Base-by-base conservation (phyloP, 2,888 invertebrate species). In the Ormyrus pomaceus region DNA sequence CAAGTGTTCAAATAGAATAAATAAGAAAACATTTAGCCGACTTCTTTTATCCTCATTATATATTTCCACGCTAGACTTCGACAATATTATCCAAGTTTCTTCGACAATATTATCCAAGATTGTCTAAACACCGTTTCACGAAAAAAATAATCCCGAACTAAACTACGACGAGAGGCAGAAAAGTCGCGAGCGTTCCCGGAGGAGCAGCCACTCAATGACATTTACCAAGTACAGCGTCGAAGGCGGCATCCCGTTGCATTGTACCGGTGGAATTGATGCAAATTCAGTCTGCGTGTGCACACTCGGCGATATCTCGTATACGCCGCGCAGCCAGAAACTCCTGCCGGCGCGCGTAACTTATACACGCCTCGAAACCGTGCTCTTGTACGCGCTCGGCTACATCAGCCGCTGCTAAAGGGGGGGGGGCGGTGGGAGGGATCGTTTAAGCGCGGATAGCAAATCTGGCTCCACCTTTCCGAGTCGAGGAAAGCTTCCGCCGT, bases 241-340 rank as follows among this genome's bases (percentile, higher is more conserved):
- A 19, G 61, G 11, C 58, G 5, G 13, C 58, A n/a, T 7, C 13
- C 13, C 13, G 6, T 58, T 59, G 4, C 13, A 19, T 34, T 34
- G 34, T 50, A 51, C 59, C 7, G 48, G 6, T n/a, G 8, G 48
- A 73, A 73, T 73, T 73, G 56, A 73, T 73, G 73, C 64, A 73
- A 73, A 73, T 73, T 64, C 64, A 9, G 8, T 6, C 8, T 51
- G 7, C 59, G 34, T 51, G 7, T 50, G 34, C n/a, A 9, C 71
- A n/a, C 34, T 45, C 9, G 45, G 55, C 72, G 53, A 62, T 62
- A 64, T 64, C 46, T 59, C 61, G 53, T 56, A n/a, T 56, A n/a
- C 13, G 34, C 34, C 34, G 4, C 34, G 34, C 34, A 34, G 34
- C 34, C 34, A 34, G 34, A 34, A 34, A 34, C 34, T 34, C 34